Evolutionary conservation across 2,797 vertebrate species (phyloP).

Genomic region (Hoplostethus mediterraneus): DNA sequence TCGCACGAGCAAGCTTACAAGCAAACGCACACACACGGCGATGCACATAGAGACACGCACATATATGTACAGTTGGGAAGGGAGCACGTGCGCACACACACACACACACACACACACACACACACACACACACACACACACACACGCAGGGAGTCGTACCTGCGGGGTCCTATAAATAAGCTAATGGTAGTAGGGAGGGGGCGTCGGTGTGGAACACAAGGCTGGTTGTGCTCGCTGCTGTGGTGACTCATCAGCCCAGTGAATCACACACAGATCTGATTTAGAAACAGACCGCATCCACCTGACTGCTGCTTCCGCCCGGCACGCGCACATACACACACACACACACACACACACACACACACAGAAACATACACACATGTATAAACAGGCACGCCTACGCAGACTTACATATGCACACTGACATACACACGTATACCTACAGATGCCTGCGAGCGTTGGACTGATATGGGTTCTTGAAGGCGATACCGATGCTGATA

Average conservation of each 20-base stretch:
- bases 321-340: slow-evolving; percentile 22
- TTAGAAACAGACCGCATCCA: slow-evolving; percentile 69
- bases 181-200: not conserved
- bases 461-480: too few relatives aligned
- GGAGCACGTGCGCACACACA: slow-evolving; percentile 48
- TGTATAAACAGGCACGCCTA: slow-evolving; percentile 3
- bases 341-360: slow-evolving; percentile 8
- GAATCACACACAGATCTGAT: slow-evolving; percentile 73
- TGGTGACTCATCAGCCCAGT: slow-evolving; percentile 75
- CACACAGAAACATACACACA: not conserved
- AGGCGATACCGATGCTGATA: too few relatives aligned
- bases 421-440: slow-evolving; percentile 12
- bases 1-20: not conserved
- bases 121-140: slow-evolving; percentile 21
- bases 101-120: slow-evolving; percentile 39
- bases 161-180: not conserved
- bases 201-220: slow-evolving; percentile 1
- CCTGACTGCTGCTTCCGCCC: slow-evolving; percentile 53
- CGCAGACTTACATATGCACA: too few relatives aligned
- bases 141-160: slow-evolving; percentile 26
- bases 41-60: slow-evolving; percentile 7
- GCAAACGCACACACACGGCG: not conserved
- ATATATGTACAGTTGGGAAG: slow-evolving; percentile 25
- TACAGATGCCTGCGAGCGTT: not conserved
- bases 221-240: slow-evolving; percentile 54